phyloP scores from a whole-genome alignment of 2,888 invertebrate species.

The Hetaerina titia region DNA sequence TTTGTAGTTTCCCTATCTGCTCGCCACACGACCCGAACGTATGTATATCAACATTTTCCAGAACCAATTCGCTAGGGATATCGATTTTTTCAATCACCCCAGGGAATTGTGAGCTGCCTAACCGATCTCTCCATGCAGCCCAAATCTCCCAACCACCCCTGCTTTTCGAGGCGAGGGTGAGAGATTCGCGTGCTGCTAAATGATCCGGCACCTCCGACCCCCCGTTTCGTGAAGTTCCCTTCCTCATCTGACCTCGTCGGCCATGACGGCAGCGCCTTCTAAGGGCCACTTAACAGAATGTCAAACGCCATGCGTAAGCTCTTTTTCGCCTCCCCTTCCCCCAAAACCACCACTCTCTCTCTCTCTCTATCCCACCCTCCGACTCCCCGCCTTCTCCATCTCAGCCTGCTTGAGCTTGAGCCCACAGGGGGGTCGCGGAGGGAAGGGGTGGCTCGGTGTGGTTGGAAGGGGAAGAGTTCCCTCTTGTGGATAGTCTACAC shows the following conservation, averaged over 20 bases:
- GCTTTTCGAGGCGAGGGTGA: not conserved
- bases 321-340: conserved; percentile 36
- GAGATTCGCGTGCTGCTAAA: conserved; percentile 58
- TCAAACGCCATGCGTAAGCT: conserved; percentile 66
- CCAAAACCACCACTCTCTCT: not conserved
- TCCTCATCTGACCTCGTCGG: not conserved
- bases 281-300: conserved; percentile 62
- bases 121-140: not conserved
- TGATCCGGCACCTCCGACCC: conserved; percentile 16
- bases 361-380: not conserved
- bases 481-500: not conserved
- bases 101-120: not conserved
- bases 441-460: not conserved
- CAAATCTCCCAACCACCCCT: not conserved
- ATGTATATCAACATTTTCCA: no score
- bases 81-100: not conserved
- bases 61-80: no score
- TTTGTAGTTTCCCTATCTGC: no score
- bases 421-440: not conserved
- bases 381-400: not conserved
- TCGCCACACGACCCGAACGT: no score
- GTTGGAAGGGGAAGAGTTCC: not conserved
- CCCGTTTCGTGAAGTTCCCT: not conserved
- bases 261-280: conserved; percentile 43
- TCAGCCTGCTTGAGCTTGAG: not conserved